Evolutionary conservation across 2,888 invertebrate species (phyloP).

Genomic region (Dynastes maya): DNA sequence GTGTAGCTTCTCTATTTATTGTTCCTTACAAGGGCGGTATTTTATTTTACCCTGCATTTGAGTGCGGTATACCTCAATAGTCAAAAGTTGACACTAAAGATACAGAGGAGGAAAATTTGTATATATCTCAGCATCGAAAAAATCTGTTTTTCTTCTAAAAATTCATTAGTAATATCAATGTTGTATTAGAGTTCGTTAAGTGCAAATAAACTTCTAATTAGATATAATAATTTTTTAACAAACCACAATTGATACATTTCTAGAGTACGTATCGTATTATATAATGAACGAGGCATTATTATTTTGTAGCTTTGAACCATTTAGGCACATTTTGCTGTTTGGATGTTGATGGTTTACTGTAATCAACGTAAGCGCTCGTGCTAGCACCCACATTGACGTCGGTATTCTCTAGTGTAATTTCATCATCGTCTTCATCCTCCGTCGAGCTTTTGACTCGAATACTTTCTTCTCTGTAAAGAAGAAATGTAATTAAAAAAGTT

Average conservation of each 20-base stretch:
- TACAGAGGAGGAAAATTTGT: no score
- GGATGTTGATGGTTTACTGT: slow-evolving; percentile 53
- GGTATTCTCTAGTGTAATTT: slow-evolving; percentile 52
- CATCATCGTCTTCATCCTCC: slow-evolving; percentile 58
- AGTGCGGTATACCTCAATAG: no score
- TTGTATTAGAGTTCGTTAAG: no score
- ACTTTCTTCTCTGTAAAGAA: slow-evolving; percentile 51
- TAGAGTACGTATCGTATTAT: slow-evolving; percentile 34
- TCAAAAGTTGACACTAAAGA: no score
- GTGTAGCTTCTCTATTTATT: no score
- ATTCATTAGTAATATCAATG: no score
- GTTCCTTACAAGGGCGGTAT: no score
- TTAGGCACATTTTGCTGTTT: slow-evolving; percentile 62
- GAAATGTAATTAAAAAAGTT: no score
- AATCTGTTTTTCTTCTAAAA: no score
- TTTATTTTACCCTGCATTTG: no score
- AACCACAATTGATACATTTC: not conserved
- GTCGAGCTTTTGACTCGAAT: slow-evolving; percentile 46
- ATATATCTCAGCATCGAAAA: no score
- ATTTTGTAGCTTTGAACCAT: slow-evolving; percentile 66
- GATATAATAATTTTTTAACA: slow-evolving; percentile 16
- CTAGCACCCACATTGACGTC: slow-evolving; percentile 63
- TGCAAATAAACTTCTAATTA: not conserved
- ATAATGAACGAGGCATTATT: slow-evolving; percentile 41
- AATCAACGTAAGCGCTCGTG: slow-evolving; percentile 61